Evolutionary conservation across 2,113 vertebrate species (phyloP).

Genomic region (Podocnemis expansa): DNA sequence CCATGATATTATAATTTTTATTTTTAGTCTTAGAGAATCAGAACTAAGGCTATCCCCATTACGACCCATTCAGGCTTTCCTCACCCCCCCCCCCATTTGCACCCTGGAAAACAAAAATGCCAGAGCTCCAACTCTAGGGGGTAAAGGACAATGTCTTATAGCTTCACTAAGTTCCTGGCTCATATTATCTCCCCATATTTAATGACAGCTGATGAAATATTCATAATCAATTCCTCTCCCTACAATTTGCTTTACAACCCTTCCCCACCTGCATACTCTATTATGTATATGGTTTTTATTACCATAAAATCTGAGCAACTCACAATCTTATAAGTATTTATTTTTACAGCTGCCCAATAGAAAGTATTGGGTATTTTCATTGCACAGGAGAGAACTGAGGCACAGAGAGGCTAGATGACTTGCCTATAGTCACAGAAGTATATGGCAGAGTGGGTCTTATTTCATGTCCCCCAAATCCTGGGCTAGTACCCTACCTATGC

Average conservation of each 20-base stretch:
- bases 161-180: conserved; percentile 3
- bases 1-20: background rate
- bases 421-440: background rate
- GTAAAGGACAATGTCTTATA: background rate
- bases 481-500: background rate
- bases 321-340: background rate
- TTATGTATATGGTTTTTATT: background rate
- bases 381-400: background rate
- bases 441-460: background rate
- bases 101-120: background rate
- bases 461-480: background rate
- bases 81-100: background rate
- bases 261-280: conserved; percentile 3
- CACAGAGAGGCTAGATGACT: background rate
- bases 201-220: conserved; percentile 9
- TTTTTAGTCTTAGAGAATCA: background rate
- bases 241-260: conserved; percentile 17
- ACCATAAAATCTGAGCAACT: background rate
- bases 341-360: background rate
- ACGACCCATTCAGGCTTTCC: no score
- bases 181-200: background rate
- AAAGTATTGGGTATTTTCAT: background rate
- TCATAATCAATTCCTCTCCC: background rate
- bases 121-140: background rate
- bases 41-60: background rate